Evolutionary conservation across 2,888 invertebrate genomes (phyloP).

Genomic region (Andrena haemorrhoa): DNA sequence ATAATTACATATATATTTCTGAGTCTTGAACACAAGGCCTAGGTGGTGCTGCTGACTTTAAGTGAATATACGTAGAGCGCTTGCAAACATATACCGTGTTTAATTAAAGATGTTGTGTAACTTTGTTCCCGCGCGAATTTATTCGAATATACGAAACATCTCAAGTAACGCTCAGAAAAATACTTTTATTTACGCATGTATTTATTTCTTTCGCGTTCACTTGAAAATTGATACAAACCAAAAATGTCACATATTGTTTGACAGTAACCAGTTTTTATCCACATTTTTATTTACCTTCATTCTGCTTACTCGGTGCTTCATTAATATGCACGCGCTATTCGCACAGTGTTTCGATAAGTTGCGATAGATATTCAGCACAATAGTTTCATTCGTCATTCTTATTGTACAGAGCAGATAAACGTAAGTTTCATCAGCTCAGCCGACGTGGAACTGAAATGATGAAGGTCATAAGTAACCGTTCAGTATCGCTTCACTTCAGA

Average conservation of each 20-base stretch:
- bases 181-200: too few relatives aligned
- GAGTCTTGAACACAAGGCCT: slow-evolving; percentile 7
- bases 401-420: background rate
- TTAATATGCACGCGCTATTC: background rate
- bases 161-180: too few relatives aligned
- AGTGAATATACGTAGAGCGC: background rate
- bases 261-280: background rate
- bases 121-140: background rate
- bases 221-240: too few relatives aligned
- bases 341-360: background rate
- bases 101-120: background rate
- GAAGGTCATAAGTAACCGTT: slow-evolving; percentile 9
- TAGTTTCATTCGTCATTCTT: background rate
- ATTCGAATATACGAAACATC: background rate
- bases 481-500: slow-evolving; percentile 9
- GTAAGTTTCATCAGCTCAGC: background rate
- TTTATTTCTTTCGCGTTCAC: too few relatives aligned
- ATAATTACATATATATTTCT: slow-evolving; percentile 19
- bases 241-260: background rate
- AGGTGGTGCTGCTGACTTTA: slow-evolving; percentile 7
- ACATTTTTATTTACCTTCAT: background rate
- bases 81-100: background rate
- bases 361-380: background rate
- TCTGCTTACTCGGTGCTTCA: background rate
- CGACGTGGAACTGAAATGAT: background rate